Conservation (phyloP, 2,888 invertebrate species). For the Dicycla oo region DNA sequence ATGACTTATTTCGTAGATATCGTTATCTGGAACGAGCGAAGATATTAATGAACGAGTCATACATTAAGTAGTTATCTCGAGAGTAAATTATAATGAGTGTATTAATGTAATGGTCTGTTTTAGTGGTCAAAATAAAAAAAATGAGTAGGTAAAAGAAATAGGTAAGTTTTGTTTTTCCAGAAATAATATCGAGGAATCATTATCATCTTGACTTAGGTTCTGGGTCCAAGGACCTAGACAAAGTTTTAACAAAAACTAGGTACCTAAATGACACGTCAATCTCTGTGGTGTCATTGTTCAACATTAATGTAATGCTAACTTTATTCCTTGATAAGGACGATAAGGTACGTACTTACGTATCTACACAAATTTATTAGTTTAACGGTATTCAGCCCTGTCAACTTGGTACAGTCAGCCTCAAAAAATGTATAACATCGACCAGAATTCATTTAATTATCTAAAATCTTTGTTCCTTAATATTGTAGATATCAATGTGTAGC, state of each 20-base stretch:
- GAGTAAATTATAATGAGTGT: background rate
- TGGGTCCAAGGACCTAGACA: background rate
- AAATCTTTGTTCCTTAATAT: background rate
- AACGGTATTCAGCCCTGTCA: conserved; percentile 7
- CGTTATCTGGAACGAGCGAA: conserved; percentile 17
- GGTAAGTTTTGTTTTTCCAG: background rate
- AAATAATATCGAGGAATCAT: conserved; percentile 6
- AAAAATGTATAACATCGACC: background rate
- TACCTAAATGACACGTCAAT: too few relatives aligned
- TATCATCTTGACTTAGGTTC: background rate
- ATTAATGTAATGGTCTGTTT: background rate
- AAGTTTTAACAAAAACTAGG: background rate
- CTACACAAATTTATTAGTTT: conserved; percentile 15
- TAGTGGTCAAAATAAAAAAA: background rate
- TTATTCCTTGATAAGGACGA: background rate
- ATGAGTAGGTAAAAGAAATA: background rate
- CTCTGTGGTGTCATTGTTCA: background rate
- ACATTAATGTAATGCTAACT: background rate
- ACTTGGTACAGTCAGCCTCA: background rate
- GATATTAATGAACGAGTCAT: conserved; percentile 47
- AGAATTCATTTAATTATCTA: background rate
- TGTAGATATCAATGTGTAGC: background rate
- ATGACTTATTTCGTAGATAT: conserved; percentile 16
- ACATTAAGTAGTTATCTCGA: conserved; percentile 24
- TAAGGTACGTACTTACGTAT: background rate